phyloP scores from a whole-genome alignment of 1,140 invertebrate genomes.

The Cotesia chilonis region DNA sequence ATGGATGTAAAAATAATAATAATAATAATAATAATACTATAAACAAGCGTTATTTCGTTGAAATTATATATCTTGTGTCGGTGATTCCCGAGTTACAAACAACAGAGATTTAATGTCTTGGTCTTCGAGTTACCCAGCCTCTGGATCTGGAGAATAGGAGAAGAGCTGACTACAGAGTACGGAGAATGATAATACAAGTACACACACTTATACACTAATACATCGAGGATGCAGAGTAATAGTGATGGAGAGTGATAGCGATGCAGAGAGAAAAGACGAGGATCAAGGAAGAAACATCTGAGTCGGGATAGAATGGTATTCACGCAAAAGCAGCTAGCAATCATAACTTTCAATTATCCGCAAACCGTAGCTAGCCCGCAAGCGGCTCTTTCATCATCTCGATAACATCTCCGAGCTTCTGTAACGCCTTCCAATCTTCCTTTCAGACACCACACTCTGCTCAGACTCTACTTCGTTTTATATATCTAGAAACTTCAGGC shows the following conservation, averaged over 20 bases:
- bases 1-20: neutral
- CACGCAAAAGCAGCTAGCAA: neutral
- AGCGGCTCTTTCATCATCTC: slow-evolving; percentile 20
- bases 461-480: no score
- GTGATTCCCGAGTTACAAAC: neutral
- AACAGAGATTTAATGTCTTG: no score
- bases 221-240: no score
- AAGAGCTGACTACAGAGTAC: no score
- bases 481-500: no score
- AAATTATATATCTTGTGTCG: slow-evolving; percentile 6
- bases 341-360: slow-evolving; percentile 20
- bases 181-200: no score
- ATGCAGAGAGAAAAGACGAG: neutral
- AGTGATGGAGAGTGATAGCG: no score
- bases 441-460: neutral
- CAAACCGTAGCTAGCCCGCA: slow-evolving; percentile 19
- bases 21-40: no score
- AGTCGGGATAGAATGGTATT: neutral
- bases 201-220: no score
- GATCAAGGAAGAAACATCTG: slow-evolving; percentile 1
- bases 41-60: neutral
- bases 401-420: slow-evolving; percentile 18
- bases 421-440: slow-evolving; percentile 17
- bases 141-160: neutral
- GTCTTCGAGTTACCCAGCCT: neutral